Conservation (phyloP, 2,888 invertebrate species). For the Arctia plantaginis region DNA sequence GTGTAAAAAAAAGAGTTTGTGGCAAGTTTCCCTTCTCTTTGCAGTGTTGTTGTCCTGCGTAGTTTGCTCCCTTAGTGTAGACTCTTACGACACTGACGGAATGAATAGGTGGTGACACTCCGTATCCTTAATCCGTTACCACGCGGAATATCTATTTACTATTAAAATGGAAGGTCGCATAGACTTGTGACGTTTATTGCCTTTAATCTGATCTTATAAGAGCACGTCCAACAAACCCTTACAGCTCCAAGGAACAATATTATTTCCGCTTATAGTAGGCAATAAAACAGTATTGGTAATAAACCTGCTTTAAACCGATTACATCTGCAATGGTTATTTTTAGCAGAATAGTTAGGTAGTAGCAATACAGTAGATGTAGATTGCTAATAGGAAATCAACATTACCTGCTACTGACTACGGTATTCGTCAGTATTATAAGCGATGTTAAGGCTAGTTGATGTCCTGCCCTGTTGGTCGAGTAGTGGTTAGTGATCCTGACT, state of each 20-base stretch:
- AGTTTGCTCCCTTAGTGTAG: too few species aligned
- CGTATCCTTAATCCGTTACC: too few species aligned
- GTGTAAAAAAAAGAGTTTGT: too few species aligned
- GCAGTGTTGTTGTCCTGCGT: too few species aligned
- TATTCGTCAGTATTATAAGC: too few species aligned
- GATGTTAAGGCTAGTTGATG: too few species aligned
- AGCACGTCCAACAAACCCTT: background rate
- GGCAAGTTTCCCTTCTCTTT: too few species aligned
- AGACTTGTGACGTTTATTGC: background rate
- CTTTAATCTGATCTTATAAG: background rate
- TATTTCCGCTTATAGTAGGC: background rate
- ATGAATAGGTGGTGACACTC: too few species aligned
- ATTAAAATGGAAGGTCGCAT: background rate
- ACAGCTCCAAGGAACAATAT: background rate
- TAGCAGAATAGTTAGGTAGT: background rate
- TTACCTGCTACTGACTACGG: rapidly evolving
- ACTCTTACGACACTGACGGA: too few species aligned
- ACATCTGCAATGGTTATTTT: background rate
- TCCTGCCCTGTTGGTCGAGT: too few species aligned
- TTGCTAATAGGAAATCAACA: background rate
- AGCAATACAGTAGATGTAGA: background rate
- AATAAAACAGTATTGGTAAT: background rate
- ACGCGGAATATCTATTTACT: too few species aligned
- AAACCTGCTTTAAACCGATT: background rate
- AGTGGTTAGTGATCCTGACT: too few species aligned